phyloP scores from a whole-genome alignment of 2,888 invertebrate genomes.

The Cenopis cana region DNA sequence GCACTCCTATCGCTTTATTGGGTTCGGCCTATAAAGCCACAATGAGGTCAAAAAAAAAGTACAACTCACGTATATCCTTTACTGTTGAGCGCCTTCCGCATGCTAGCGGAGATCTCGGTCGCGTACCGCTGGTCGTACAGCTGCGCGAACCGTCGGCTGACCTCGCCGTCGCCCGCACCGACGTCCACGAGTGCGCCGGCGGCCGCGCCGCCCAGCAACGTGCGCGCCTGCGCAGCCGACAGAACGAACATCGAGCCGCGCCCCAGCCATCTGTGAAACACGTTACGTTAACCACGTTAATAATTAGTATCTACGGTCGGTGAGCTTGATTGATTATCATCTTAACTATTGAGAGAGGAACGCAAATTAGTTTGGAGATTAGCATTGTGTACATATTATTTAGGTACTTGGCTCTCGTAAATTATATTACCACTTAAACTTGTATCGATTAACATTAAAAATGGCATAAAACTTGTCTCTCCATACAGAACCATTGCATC shows the following conservation, averaged over 20 bases:
- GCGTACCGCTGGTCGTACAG: constrained; percentile 91
- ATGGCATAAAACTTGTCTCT: not conserved
- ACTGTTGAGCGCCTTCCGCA: constrained; percentile 91
- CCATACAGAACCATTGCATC: not conserved
- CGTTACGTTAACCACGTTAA: not conserved
- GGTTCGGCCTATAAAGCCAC: too few relatives aligned
- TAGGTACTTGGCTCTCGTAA: too few relatives aligned
- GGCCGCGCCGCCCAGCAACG: constrained; percentile 80
- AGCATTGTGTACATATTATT: too few relatives aligned
- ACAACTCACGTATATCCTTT: constrained; percentile 90
- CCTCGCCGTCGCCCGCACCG: constrained; percentile 98
- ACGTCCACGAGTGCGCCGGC: constrained; percentile 89
- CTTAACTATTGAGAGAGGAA: not conserved
- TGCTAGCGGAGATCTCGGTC: constrained; percentile 96
- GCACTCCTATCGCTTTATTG: too few relatives aligned
- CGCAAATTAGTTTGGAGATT: not conserved
- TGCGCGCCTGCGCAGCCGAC: constrained; percentile 91
- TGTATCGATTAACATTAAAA: not conserved
- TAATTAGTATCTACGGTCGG: not conserved
- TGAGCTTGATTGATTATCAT: not conserved
- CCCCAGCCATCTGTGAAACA: constrained; percentile 88
- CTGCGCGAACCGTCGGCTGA: constrained; percentile 91
- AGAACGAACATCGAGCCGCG: constrained; percentile 99
- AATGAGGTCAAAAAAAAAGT: too few relatives aligned
- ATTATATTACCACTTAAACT: too few relatives aligned